Base-by-base conservation (phyloP, 2,888 invertebrate genomes). In the Philereme vetulata region DNA sequence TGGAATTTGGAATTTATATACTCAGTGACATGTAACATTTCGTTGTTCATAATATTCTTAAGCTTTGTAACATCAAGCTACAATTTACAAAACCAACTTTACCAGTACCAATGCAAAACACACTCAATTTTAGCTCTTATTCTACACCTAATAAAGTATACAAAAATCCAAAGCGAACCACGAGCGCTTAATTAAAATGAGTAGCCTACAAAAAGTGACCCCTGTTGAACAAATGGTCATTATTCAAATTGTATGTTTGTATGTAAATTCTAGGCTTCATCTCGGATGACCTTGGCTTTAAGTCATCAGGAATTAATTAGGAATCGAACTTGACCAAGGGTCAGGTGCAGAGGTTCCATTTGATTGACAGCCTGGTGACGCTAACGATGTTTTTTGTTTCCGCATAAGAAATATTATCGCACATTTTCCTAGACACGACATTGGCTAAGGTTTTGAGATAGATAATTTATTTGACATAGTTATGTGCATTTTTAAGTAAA, bases 321-420 rank as follows among this genome's bases (percentile, higher is more conserved):
- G 83, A 79, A 76, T 77, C 85, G 87, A 85, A 89, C 88, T 91
- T 90, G 91, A 92, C 91, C 90, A 89, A 62, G 78, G 82, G 82
- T 78, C 78, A 76, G 70, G 78, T 81, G 80, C 75, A 70, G 79
- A 60, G 65, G 85, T 85, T 80, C 74, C 44, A 10, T 63, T 74
- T 89, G 88, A 88, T 82, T 86, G 89, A 87, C 88, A 80, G 73
- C 64, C 68, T 58, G 46, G 66, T 74, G 78, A 75, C 73, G 76
- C 60, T 76, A 74, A 74, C 70, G 72, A 75, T 64, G 71, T 69
- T 80, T 83, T 80, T 81, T 84, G 77, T 76, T 72, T 66, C 63
- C 47, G 34, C 49, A 21, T 36, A 11, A 35, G 46, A 51, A 10
- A n/a, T 42, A 36, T 55, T 55, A 55, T 38, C 43, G 42, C 35